A percentile compares a stretch with the other conserved stretches of the same genome.
Evolutionary conservation across 2,888 invertebrate genomes (phyloP).

Genomic region (Baccha elongata): DNA sequence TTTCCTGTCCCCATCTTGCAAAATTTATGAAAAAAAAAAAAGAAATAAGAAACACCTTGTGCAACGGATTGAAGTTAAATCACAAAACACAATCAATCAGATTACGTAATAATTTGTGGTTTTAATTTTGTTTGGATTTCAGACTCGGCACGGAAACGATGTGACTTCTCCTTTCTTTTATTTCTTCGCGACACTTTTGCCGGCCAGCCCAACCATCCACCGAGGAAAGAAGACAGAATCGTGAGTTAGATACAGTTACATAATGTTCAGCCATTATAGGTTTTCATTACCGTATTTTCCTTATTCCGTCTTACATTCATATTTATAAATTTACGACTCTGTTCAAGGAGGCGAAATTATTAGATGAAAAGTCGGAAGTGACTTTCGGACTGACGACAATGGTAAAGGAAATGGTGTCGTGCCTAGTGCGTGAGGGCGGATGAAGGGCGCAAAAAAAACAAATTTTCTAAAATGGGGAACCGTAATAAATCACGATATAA

Average conservation of each 20-base stretch:
- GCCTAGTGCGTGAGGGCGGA: neutral
- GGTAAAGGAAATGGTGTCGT: neutral
- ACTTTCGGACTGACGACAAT: slow-evolving; percentile 34
- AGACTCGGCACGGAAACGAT: slow-evolving; percentile 19
- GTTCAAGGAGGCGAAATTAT: slow-evolving; percentile 49
- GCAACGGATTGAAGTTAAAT: slow-evolving; percentile 41
- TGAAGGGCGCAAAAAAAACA: slow-evolving; percentile 21
- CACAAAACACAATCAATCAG: slow-evolving; percentile 64
- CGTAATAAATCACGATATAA: slow-evolving; percentile 70
- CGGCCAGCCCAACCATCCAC: neutral
- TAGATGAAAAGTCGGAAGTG: slow-evolving; percentile 66
- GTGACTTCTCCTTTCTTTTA: slow-evolving; percentile 47
- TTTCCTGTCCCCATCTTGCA: neutral
- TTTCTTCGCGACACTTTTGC: slow-evolving; percentile 17
- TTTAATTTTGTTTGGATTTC: slow-evolving; percentile 52
- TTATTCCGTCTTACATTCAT: slow-evolving; percentile 31
- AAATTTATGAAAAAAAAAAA: neutral
- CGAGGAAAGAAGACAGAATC: slow-evolving; percentile 8
- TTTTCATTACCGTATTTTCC: slow-evolving; percentile 50
- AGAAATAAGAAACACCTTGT: slow-evolving; percentile 7
- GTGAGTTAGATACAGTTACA: slow-evolving; percentile 46
- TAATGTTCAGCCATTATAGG: slow-evolving; percentile 22
- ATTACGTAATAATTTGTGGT: slow-evolving; percentile 61
- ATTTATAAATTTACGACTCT: slow-evolving; percentile 30
- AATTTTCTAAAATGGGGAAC: slow-evolving; percentile 58